phyloP scores from a whole-genome alignment of 2,113 vertebrate species.

The Hyaena hyaena region DNA sequence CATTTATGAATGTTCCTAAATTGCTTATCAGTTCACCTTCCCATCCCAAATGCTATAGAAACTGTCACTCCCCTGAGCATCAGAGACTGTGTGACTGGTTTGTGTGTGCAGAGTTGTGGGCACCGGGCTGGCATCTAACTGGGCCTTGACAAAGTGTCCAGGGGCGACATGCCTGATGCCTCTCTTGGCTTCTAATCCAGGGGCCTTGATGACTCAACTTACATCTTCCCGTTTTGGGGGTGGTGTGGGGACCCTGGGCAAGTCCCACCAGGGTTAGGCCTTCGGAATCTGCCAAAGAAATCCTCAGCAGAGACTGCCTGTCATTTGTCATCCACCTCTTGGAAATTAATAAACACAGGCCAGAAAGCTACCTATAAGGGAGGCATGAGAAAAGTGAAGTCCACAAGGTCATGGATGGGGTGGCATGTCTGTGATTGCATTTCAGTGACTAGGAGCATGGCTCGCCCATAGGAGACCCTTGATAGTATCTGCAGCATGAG shows the following conservation, averaged over 20 bases:
- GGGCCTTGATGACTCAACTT: neutral
- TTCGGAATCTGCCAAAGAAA: neutral
- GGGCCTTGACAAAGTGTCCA: neutral
- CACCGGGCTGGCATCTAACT: accelerated
- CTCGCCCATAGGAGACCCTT: neutral
- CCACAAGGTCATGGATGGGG: neutral
- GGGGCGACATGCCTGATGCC: accelerated
- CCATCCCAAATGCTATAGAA: neutral
- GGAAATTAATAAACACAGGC: slow-evolving; percentile 31
- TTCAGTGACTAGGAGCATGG: neutral
- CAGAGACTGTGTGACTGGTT: neutral
- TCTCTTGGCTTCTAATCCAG: neutral
- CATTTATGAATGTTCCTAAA: neutral
- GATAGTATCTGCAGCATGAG: neutral
- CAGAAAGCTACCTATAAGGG: neutral
- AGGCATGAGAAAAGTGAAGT: neutral
- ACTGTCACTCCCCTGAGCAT: neutral
- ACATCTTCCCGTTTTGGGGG: neutral
- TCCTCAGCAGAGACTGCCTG: neutral
- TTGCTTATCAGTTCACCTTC: too few species aligned
- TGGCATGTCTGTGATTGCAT: neutral
- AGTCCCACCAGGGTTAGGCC: too few species aligned
- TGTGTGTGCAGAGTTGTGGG: neutral
- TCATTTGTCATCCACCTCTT: neutral
- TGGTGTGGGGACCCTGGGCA: accelerated